Evolutionary conservation across 2,888 invertebrate genomes (phyloP), one percentile per base, ranked within the genome.

Genomic region (Dicyrtoma fusca): DNA sequence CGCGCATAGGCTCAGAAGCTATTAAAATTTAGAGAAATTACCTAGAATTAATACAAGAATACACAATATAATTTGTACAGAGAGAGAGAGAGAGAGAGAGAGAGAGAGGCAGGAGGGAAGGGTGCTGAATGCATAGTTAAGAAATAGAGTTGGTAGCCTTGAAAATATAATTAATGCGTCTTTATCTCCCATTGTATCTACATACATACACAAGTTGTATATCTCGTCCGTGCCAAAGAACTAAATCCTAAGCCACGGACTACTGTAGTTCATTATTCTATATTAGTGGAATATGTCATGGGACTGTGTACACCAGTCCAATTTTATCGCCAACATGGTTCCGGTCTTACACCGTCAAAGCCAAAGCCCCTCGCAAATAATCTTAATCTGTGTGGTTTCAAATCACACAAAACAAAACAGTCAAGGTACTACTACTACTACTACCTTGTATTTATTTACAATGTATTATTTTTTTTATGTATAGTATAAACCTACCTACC

Each of bases 61-160:
- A 34, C 34, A 34, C 34, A 34, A 34, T 34, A 34, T 49, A 49
- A 10, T 11, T 45, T 45, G 45, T 45, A 25, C 23, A 57, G 53
- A 17, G n/a, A 53, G 19, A 53, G 53, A 53, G 53, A 17, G 53
- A 53, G 53, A 53, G 53, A 17, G 53, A 53, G 53, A 53, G 53
- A 53, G 53, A 53, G 53, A 53, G 53, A 53, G 4, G 19, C 17
- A 55, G 55, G 19, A 19, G 19, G 55, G 19, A 19, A 21, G 55
- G 19, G 55, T 17, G 19, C 17, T 49, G 49, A n/a, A 49, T 14
- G 11, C 49, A 49, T 49, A 55, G 55, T 23, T 23, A 34, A 11
- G 65, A 51, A 51, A 66, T 66, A 51, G 42, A 66, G 66, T 51
- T 53, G 53, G 66, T 66, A 66, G 53, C 66, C 66, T 66, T 66